Conservation (phyloP, 2,113 vertebrate species). For the Gymnogyps californianus region DNA sequence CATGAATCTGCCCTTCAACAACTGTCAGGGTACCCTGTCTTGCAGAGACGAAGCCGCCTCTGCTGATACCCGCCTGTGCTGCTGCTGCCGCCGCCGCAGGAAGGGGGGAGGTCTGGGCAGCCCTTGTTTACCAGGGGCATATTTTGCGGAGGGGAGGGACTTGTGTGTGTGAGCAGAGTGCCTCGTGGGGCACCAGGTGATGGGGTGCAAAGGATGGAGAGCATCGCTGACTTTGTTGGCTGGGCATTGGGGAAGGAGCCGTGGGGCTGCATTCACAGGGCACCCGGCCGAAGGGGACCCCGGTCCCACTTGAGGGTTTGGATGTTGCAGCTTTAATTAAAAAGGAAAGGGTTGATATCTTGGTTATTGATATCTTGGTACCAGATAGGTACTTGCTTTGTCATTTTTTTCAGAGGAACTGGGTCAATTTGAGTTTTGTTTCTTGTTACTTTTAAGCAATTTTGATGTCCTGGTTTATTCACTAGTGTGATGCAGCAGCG, state of each 20-base stretch:
- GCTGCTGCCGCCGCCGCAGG: too few species aligned
- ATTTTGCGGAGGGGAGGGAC: neutral
- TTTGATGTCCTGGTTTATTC: neutral
- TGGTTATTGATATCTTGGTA: too few species aligned
- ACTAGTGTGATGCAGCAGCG: neutral
- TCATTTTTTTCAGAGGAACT: neutral
- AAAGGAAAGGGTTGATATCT: neutral
- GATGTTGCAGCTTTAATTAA: neutral
- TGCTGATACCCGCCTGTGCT: neutral
- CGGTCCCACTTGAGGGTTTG: neutral
- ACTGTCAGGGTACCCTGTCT: neutral
- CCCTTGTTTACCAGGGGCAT: too few species aligned
- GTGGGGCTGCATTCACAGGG: neutral
- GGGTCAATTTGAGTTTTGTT: neutral
- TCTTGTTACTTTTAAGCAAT: neutral
- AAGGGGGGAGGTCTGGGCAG: too few species aligned
- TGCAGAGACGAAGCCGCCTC: neutral
- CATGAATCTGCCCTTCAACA: neutral
- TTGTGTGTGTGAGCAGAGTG: rapidly evolving
- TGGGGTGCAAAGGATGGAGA: neutral
- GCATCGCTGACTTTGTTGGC: neutral
- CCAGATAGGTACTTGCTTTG: neutral
- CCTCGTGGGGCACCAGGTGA: rapidly evolving
- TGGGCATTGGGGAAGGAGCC: neutral
- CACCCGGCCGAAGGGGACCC: neutral